A percentile compares a stretch with the other conserved stretches of the same genome.
phyloP scores from a whole-genome alignment of 2,113 vertebrate species.

The Theropithecus gelada region DNA sequence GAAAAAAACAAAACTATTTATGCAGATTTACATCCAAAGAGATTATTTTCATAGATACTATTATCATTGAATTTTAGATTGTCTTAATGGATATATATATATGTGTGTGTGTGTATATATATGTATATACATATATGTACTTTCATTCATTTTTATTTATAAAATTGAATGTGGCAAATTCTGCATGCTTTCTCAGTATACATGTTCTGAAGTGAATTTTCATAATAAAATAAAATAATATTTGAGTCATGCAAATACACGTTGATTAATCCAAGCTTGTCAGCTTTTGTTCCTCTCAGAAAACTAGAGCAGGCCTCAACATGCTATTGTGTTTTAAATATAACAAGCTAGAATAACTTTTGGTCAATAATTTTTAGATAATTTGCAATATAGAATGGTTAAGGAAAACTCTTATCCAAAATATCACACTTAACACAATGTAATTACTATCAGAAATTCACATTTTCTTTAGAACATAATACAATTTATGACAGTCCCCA shows the following conservation, averaged over 20 bases:
- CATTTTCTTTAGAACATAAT: neutral
- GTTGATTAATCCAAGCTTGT: neutral
- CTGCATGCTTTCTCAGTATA: neutral
- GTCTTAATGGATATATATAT: neutral
- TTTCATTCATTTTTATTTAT: neutral
- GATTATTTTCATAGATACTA: neutral
- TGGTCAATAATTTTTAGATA: neutral
- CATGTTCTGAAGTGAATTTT: neutral
- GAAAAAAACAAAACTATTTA: neutral
- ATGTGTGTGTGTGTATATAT: fast-evolving
- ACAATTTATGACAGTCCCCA: neutral
- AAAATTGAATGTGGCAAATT: neutral
- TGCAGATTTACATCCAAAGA: neutral
- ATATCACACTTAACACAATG: neutral
- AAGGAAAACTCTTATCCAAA: neutral
- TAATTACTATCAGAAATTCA: neutral
- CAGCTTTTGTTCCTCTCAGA: neutral
- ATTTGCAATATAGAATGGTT: neutral
- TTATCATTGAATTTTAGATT: neutral
- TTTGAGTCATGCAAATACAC: neutral
- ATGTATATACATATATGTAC: neutral
- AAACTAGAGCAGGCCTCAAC: neutral
- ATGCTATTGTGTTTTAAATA: neutral
- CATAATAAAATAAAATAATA: neutral
- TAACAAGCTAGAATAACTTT: neutral